Percentiles rank a stretch among this genome's conserved stretches.
These are phyloP conservation scores for Brachyptera putata DNA, from an alignment of 2,888 invertebrate genomes.

Conservation along the genomic window DNA sequence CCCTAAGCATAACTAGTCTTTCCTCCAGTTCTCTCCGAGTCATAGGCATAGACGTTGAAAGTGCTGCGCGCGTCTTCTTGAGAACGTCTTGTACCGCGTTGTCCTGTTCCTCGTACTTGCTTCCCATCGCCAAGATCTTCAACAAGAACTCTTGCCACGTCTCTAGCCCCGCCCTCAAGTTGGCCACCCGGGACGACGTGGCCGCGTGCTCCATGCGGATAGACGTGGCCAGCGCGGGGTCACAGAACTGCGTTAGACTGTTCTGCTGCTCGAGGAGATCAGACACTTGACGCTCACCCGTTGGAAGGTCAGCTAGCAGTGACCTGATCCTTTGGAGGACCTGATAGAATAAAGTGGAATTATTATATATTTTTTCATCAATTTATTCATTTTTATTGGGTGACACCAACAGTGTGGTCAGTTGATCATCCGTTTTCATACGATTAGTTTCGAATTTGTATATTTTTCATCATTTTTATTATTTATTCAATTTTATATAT, in stretches of 20 bases:
- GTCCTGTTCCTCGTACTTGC: conserved; percentile 60
- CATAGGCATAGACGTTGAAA: conserved; percentile 40
- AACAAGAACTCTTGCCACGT: conserved; percentile 69
- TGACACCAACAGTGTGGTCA: no score
- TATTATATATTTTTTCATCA: neutral
- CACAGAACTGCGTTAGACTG: conserved; percentile 63
- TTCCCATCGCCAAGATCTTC: conserved; percentile 58
- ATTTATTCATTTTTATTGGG: no score
- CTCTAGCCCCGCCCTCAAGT: conserved; percentile 71
- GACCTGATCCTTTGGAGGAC: conserved; percentile 31
- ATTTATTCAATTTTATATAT: no score
- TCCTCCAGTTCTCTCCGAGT: conserved; percentile 61
- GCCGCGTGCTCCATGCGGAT: conserved; percentile 79
- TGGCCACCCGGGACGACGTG: conserved; percentile 69
- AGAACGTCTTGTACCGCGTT: conserved; percentile 58
- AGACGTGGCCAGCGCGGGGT: conserved; percentile 71
- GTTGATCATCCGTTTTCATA: no score
- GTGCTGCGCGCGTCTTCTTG: conserved; percentile 54
- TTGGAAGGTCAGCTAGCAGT: conserved; percentile 63
- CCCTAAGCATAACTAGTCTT: conserved; percentile 54
- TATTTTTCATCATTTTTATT: no score
- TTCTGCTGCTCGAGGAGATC: conserved; percentile 62
- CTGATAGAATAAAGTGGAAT: neutral
- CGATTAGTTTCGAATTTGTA: no score
- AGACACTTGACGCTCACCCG: conserved; percentile 61